A percentile compares a stretch with the other conserved stretches of the same genome.
These are phyloP conservation scores for Neodon shergylaensis DNA, from an alignment of 2,113 vertebrate genomes.

Conservation along the genomic window DNA sequence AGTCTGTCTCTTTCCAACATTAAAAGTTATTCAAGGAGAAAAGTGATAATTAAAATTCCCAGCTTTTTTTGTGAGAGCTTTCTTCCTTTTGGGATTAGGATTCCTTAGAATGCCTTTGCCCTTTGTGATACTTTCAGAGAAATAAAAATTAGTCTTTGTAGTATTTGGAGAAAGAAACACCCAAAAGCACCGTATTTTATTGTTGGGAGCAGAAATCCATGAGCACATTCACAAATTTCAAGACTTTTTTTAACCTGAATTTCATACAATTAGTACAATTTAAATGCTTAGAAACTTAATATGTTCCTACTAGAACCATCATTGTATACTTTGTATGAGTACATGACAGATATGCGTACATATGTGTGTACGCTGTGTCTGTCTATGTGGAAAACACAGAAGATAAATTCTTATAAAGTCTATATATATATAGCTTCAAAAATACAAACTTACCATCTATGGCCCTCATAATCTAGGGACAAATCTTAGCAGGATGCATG, in stretches of 20 bases:
- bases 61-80: neutral
- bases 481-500: conserved; percentile 53
- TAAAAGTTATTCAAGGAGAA: neutral
- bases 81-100: neutral
- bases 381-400: neutral
- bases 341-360: neutral
- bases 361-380: neutral
- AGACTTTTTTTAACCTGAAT: neutral
- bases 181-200: neutral
- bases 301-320: neutral
- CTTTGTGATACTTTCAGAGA: neutral
- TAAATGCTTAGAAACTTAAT: neutral
- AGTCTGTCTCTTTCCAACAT: neutral
- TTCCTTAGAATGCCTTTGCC: neutral
- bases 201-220: conserved; percentile 1
- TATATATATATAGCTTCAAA: conserved; percentile 26
- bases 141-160: neutral
- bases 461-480: neutral
- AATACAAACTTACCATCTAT: neutral
- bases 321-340: neutral
- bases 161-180: neutral
- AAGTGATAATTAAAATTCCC: neutral
- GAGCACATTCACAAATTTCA: neutral
- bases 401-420: neutral
- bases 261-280: neutral